phyloP scores from a whole-genome alignment of 2,113 vertebrate species.

The Lanius ludovicianus region DNA sequence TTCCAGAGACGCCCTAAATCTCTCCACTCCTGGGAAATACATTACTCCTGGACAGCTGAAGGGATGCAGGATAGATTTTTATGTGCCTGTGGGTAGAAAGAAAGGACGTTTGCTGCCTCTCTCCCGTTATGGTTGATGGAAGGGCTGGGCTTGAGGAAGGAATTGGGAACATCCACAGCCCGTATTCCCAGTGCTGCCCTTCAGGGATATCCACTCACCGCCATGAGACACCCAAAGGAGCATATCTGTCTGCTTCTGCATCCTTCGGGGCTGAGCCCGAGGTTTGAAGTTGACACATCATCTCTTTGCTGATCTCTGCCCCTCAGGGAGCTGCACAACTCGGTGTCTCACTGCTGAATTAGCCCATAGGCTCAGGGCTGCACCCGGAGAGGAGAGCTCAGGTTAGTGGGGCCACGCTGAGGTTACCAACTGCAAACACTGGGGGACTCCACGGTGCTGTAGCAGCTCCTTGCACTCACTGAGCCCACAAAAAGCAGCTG shows the following conservation, averaged over 20 bases:
- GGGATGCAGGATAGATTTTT: neutral
- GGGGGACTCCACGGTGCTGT: accelerated
- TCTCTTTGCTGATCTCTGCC: neutral
- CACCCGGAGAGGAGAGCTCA: neutral
- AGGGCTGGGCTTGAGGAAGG: neutral
- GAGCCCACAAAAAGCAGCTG: neutral
- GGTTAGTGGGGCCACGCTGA: neutral
- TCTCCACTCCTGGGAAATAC: neutral
- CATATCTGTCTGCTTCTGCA: neutral
- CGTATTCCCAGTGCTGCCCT: neutral
- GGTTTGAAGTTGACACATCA: neutral
- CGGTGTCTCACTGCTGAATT: neutral
- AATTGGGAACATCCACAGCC: neutral
- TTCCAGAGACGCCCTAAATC: neutral
- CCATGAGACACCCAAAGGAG: neutral
- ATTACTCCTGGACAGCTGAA: neutral
- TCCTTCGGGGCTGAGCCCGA: neutral
- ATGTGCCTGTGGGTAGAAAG: neutral
- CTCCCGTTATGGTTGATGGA: neutral
- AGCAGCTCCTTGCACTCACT: accelerated
- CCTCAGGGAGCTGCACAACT: accelerated
- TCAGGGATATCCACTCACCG: neutral
- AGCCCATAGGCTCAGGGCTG: accelerated
- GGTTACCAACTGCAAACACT: neutral
- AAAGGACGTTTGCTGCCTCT: neutral